A percentile compares a stretch with the other conserved stretches of the same genome.
These are phyloP conservation scores for Apis laboriosa DNA, from an alignment of 1,140 invertebrate species.

Conservation along the genomic window DNA sequence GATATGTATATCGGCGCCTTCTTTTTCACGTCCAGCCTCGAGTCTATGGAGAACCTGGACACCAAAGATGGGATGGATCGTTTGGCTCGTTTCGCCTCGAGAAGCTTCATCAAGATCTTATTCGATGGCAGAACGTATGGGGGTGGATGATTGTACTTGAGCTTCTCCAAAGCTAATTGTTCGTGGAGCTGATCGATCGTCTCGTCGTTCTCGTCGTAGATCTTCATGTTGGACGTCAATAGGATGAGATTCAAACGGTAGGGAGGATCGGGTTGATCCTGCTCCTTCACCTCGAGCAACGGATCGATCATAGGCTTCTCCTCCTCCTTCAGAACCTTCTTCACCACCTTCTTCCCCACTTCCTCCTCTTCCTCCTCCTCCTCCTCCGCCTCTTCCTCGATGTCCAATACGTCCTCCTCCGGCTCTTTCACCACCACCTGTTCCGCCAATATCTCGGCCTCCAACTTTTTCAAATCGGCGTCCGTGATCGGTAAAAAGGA, in stretches of 20 bases:
- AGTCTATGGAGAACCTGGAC: constrained; percentile 78
- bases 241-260: constrained; percentile 72
- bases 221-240: constrained; percentile 68
- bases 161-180: constrained; percentile 67
- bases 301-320: constrained; percentile 58
- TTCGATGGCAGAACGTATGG: constrained; percentile 72
- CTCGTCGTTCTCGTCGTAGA: constrained; percentile 52
- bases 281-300: constrained; percentile 52
- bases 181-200: constrained; percentile 50
- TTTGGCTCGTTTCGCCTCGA: constrained; percentile 74
- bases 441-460: not conserved
- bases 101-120: constrained; percentile 68
- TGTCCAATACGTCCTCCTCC: not conserved
- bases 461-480: constrained; percentile 62
- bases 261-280: constrained; percentile 68
- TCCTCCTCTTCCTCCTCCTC: constrained; percentile 53
- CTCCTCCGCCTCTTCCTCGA: constrained; percentile 27
- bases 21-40: constrained; percentile 70
- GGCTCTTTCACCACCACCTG: constrained; percentile 9
- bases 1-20: not conserved
- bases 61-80: constrained; percentile 75
- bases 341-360: not conserved
- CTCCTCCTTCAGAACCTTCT: not conserved
- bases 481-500: constrained; percentile 73
- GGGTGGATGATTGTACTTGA: constrained; percentile 72